Conservation (phyloP, 2,888 invertebrate genomes). For the Smittia aterrima region DNA sequence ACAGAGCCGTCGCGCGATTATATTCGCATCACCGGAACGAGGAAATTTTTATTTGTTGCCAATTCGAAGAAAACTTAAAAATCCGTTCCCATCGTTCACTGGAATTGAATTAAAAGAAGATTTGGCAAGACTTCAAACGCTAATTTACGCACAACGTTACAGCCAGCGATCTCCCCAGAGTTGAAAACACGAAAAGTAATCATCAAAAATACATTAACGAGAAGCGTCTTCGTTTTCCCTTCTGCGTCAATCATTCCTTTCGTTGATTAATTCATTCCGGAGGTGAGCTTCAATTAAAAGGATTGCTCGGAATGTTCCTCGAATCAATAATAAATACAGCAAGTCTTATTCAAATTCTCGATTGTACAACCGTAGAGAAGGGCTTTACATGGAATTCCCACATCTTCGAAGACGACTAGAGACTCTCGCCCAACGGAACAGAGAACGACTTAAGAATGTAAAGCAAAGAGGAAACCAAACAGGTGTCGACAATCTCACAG, state of each 20-base stretch:
- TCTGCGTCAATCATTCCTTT: background rate
- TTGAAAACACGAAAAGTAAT: conserved; percentile 23
- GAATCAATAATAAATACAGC: background rate
- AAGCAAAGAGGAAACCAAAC: conserved; percentile 32
- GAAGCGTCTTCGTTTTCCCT: background rate
- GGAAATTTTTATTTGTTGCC: background rate
- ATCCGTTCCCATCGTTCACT: background rate
- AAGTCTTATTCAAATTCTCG: background rate
- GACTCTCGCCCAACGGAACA: background rate
- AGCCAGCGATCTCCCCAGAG: background rate
- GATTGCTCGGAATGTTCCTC: background rate
- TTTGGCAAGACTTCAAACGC: background rate
- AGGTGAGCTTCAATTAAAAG: conserved; percentile 21
- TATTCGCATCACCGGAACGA: background rate
- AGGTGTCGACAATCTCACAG: conserved; percentile 39
- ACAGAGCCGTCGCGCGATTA: conserved; percentile 5
- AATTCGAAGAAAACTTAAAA: background rate
- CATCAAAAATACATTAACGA: conserved; percentile 33
- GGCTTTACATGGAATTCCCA: background rate
- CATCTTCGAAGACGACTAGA: background rate
- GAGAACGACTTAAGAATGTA: background rate
- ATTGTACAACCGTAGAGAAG: background rate
- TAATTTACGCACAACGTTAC: conserved; percentile 13
- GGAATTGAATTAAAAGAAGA: background rate
- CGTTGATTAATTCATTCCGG: conserved; percentile 9